Percentiles rank a stretch among this genome's conserved stretches.
phyloP scores from a whole-genome alignment of 2,888 invertebrate genomes.

The Melipona beecheii region DNA sequence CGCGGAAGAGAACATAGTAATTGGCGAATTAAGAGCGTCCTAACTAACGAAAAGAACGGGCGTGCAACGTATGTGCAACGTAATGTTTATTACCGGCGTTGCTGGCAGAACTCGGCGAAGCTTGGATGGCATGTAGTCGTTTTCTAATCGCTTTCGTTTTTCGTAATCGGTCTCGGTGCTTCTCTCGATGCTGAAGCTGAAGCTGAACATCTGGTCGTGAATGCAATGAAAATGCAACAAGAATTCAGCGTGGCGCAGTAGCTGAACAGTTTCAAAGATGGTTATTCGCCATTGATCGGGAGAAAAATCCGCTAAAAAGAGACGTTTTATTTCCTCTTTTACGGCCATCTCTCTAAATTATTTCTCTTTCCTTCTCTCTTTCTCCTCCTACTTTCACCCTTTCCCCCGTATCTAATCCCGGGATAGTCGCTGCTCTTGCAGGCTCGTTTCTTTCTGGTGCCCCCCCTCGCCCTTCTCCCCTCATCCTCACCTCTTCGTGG shows the following conservation, averaged over 20 bases:
- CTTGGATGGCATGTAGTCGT: too few relatives aligned
- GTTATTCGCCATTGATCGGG: background rate
- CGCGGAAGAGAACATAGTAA: background rate
- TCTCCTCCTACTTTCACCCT: background rate
- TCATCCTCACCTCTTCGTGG: constrained; percentile 26
- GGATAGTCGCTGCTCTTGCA: background rate
- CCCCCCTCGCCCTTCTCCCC: constrained; percentile 23
- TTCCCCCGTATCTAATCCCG: constrained; percentile 21
- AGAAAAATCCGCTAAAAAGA: background rate
- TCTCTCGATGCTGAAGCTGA: too few relatives aligned
- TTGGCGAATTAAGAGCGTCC: background rate
- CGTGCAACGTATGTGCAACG: too few relatives aligned
- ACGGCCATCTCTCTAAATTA: background rate
- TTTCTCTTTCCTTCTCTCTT: background rate
- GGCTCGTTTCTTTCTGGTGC: constrained; percentile 4
- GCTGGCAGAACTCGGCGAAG: too few relatives aligned
- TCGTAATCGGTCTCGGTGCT: too few relatives aligned
- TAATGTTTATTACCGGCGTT: too few relatives aligned
- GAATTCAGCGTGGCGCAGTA: too few relatives aligned
- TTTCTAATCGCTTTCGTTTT: too few relatives aligned
- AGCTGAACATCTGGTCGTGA: too few relatives aligned
- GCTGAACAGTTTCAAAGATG: background rate
- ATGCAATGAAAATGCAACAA: background rate
- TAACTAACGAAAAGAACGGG: background rate
- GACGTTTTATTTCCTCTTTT: constrained; percentile 5